Evolutionary conservation across 2,113 vertebrate species (phyloP).

Genomic region (Hemicordylus capensis): DNA sequence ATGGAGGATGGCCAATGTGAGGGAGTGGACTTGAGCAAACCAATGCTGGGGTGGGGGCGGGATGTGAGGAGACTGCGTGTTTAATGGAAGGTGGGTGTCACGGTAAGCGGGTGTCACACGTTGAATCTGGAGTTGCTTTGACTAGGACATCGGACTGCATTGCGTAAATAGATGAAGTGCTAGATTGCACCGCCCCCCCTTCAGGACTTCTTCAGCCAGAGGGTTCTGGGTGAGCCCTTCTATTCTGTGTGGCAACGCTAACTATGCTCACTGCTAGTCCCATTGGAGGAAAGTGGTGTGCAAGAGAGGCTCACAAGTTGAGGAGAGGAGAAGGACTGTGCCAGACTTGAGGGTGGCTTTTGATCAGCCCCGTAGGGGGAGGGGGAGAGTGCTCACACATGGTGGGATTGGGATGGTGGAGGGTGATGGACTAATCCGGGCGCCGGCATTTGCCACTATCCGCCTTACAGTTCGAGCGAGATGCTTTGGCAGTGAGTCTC

Average conservation of each 20-base stretch:
- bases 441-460: neutral
- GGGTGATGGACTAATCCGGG: neutral
- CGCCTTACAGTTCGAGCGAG: neutral
- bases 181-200: neutral
- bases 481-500: neutral
- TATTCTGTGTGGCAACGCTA: neutral
- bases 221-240: neutral
- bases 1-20: neutral
- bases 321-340: neutral
- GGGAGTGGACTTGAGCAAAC: neutral
- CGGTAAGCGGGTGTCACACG: too few species aligned
- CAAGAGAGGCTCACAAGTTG: neutral
- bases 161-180: neutral
- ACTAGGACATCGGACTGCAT: neutral
- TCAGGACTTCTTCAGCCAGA: neutral
- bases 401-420: neutral
- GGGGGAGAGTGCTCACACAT: neutral
- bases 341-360: too few species aligned
- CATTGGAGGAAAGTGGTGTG: neutral
- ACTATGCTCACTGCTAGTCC: neutral
- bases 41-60: neutral
- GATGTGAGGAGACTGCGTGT: neutral
- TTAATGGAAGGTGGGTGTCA: neutral
- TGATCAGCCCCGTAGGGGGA: neutral
- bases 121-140: neutral